phyloP scores from a whole-genome alignment of 92 coral and sea anemone genomes.

The Hydrozoanthus gracilis region DNA sequence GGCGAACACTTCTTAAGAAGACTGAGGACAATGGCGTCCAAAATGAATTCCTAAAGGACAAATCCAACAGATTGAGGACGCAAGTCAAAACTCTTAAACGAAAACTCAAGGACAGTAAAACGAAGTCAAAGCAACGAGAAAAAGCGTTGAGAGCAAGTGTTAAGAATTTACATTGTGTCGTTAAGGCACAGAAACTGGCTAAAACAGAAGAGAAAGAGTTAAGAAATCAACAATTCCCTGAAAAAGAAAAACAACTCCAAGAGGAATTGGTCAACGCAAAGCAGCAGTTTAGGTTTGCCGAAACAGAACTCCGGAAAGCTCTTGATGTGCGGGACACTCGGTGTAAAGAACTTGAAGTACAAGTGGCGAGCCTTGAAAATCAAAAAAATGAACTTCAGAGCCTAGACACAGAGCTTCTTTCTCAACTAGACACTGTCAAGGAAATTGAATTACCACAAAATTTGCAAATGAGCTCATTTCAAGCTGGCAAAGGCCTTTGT shows the following conservation, averaged over 20 bases:
- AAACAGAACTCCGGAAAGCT: not conserved
- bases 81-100: constrained; percentile 16
- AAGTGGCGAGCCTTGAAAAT: not conserved
- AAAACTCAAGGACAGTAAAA: not conserved
- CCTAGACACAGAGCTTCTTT: not conserved
- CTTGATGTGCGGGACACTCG: not conserved
- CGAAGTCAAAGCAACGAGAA: not conserved
- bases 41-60: not conserved
- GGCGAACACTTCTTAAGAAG: not conserved
- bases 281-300: not conserved
- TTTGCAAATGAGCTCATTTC: too few relatives aligned
- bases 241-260: not conserved
- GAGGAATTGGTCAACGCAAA: not conserved
- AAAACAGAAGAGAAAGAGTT: not conserved
- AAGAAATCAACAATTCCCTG: constrained; percentile 1
- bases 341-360: not conserved
- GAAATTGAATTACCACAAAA: not conserved
- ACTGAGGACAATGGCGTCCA: not conserved
- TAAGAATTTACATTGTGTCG: not conserved
- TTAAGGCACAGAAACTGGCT: not conserved
- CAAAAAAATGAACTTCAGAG: not conserved
- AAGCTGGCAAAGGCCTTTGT: not conserved
- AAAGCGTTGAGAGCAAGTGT: not conserved
- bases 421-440: not conserved
- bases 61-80: not conserved